A percentile compares a stretch with the other conserved stretches of the same genome.
Conservation (phyloP, 2,888 invertebrate genomes). For the Labia minor region DNA sequence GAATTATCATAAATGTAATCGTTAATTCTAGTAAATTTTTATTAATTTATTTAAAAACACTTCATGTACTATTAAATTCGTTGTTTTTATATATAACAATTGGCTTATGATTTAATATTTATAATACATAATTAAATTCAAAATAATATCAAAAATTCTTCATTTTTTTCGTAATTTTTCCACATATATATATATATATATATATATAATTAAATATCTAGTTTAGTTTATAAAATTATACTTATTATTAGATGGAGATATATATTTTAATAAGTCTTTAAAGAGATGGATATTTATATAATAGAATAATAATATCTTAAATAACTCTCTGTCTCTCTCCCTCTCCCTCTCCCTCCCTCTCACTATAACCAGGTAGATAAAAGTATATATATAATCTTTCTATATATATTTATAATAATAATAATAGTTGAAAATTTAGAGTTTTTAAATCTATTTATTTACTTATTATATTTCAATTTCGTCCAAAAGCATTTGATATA, state of each 20-base stretch:
- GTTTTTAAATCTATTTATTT: not conserved
- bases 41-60: not conserved
- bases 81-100: not conserved
- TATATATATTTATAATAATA: conserved; percentile 13
- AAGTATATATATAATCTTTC: not conserved
- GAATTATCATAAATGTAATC: too few relatives aligned
- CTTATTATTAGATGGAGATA: not conserved
- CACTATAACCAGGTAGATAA: not conserved
- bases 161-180: not conserved
- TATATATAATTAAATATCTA: not conserved
- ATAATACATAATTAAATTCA: not conserved
- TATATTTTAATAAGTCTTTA: not conserved
- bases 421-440: not conserved
- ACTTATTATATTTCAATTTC: not conserved
- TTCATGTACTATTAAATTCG: not conserved
- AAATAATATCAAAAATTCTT: not conserved
- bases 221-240: not conserved
- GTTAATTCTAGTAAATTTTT: not conserved
- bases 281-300: too few relatives aligned
- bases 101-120: not conserved
- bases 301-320: too few relatives aligned
- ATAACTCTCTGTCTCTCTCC: too few relatives aligned
- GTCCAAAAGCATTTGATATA: not conserved
- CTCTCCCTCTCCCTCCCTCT: too few relatives aligned
- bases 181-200: not conserved